A percentile compares a stretch with the other conserved stretches of the same genome.
phyloP scores from a whole-genome alignment of 2,797 vertebrate genomes.

The Chaetophractus vellerosus region DNA sequence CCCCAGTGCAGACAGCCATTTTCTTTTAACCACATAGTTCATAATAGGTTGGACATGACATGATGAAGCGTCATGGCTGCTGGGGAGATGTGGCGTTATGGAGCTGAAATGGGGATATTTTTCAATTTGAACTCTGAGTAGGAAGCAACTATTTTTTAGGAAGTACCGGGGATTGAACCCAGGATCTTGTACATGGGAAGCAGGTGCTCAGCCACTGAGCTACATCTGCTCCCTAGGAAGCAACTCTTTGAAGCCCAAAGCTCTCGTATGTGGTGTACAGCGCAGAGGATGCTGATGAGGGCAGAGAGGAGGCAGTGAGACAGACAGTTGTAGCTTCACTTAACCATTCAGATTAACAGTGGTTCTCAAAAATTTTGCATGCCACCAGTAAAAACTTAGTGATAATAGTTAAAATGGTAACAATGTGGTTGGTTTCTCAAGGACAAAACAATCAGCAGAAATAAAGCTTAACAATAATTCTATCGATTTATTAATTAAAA shows the following conservation, averaged over 20 bases:
- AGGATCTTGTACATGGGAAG: too few species aligned
- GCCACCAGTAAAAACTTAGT: slow-evolving; percentile 3
- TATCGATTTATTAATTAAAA: background rate
- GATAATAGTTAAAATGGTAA: background rate
- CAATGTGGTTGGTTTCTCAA: background rate
- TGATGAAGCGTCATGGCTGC: background rate
- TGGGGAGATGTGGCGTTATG: background rate
- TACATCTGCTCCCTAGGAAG: background rate
- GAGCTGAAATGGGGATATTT: background rate
- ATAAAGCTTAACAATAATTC: background rate
- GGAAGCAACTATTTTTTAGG: slow-evolving; percentile 23
- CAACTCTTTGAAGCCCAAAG: slow-evolving; percentile 44
- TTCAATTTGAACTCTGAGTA: background rate
- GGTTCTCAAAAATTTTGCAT: background rate
- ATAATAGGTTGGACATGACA: background rate
- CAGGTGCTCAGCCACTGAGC: too few species aligned
- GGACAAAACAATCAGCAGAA: slow-evolving; percentile 35
- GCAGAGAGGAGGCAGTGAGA: background rate
- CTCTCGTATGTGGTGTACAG: background rate
- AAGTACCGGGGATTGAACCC: too few species aligned
- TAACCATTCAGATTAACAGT: background rate
- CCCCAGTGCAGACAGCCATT: too few species aligned
- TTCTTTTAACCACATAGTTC: background rate
- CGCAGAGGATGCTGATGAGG: background rate
- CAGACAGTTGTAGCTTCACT: background rate